Evolutionary conservation across 1,140 invertebrate species (phyloP).

Genomic region (Lordiphosa clarofinis): DNA sequence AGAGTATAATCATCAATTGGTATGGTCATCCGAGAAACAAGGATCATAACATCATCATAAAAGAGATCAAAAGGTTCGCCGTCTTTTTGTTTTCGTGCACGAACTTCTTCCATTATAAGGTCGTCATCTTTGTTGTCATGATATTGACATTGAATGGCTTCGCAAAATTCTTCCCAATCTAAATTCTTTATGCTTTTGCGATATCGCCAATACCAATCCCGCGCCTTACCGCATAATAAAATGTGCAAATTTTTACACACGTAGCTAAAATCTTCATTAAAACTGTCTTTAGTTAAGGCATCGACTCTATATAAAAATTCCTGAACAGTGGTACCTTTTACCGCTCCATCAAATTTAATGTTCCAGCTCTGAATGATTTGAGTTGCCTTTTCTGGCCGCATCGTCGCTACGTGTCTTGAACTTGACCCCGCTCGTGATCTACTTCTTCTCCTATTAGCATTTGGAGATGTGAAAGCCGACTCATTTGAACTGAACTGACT

Average conservation of each 20-base stretch:
- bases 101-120: constrained; percentile 5
- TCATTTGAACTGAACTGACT: too few relatives aligned
- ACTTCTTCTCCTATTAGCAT: too few relatives aligned
- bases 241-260: too few relatives aligned
- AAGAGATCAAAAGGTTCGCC: constrained; percentile 1
- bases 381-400: not conserved
- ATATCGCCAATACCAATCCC: not conserved
- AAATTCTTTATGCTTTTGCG: not conserved
- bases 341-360: not conserved
- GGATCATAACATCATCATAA: not conserved
- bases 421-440: too few relatives aligned
- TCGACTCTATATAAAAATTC: constrained; percentile 1
- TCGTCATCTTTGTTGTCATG: constrained; percentile 8
- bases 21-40: not conserved
- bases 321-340: not conserved
- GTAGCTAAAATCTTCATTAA: not conserved
- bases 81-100: constrained; percentile 2
- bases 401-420: too few relatives aligned
- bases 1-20: not conserved
- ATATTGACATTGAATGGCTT: constrained; percentile 1
- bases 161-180: constrained; percentile 7
- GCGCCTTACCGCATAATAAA: not conserved
- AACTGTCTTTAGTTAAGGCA: not conserved
- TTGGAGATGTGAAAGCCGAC: too few relatives aligned
- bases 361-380: constrained; percentile 4